These are phyloP conservation scores for Phymatocera aterrima DNA, from an alignment of 2,888 invertebrate species.

Conservation along the genomic window DNA sequence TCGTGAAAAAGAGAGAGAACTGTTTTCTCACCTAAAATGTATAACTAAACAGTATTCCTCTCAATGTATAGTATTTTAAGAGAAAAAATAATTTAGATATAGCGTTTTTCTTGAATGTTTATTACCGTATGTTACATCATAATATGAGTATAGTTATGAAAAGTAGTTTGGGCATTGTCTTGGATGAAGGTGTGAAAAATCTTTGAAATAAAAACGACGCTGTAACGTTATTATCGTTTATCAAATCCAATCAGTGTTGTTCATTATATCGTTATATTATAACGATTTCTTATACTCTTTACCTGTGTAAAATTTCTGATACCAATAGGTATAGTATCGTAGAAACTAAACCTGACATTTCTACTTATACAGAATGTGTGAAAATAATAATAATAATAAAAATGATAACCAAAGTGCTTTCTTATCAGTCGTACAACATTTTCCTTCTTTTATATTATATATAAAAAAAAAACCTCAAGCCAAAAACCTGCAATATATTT, in stretches of 20 bases:
- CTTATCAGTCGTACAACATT: not conserved
- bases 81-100: not conserved
- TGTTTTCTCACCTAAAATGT: not conserved
- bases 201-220: not conserved
- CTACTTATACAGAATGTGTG: conserved; percentile 21
- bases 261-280: not conserved
- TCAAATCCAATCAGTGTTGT: not conserved
- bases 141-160: not conserved
- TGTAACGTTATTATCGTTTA: not conserved
- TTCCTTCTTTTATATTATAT: not conserved
- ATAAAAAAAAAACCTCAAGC: not conserved
- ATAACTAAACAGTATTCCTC: not conserved
- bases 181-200: not conserved
- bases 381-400: not conserved
- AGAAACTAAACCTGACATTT: not conserved
- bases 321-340: not conserved
- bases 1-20: not conserved
- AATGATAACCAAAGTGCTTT: not conserved
- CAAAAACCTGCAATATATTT: not conserved
- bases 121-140: not conserved
- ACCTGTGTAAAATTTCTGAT: not conserved
- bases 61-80: not conserved
- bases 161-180: not conserved
- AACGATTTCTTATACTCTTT: not conserved
- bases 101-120: not conserved